Base-by-base conservation (phyloP, 2,888 invertebrate species). In the Globia sparganii region DNA sequence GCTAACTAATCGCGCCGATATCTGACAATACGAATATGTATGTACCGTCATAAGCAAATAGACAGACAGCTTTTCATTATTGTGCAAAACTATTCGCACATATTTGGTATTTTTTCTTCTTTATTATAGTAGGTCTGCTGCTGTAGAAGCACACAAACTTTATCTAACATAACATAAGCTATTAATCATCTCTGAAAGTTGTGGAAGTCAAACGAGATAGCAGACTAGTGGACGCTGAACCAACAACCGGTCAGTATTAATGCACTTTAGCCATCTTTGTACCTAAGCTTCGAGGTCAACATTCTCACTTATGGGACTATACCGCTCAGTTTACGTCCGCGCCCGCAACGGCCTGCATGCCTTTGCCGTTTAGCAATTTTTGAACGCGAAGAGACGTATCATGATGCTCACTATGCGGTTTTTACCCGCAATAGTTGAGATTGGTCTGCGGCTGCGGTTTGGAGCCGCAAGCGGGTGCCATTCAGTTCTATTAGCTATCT, bases 171-270 rank as follows among this genome's bases (percentile, higher is more conserved):
- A 74, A 64, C n/a, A 62, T 70, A 65, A 66, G 59, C 49, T 70
- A 85, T 82, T 66, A 78, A 78, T 82, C 76, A 68, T 71, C 56
- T 53, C 43, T 25, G 13, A n/a, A 76, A 73, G 64, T 83, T 73
- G 43, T 61, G 43, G 61, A 78, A 78, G 70, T 73, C 58, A 78
- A 81, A 85, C 86, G 78, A 58, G 58, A 40, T 15, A 43, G 15
- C 65, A 75, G 67, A 46, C 69, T 43, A 59, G 61, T 46, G 58
- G 61, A 43, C 59, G 61, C 43, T 73, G 28, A 18, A 69, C 68
- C 43, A 74, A 72, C 85, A 62, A 74, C 43, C 13, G 34, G 71
- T 56, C 64, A 80, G 56, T 69, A 83, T 72, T 31, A 83, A 67
- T 72, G 68, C 72, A 83, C 68, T 71, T 77, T 58, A 77, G 40